Evolutionary conservation across 2,113 vertebrate species (phyloP), one percentile per base, ranked within the genome.

Genomic region (Lampris incognitus): DNA sequence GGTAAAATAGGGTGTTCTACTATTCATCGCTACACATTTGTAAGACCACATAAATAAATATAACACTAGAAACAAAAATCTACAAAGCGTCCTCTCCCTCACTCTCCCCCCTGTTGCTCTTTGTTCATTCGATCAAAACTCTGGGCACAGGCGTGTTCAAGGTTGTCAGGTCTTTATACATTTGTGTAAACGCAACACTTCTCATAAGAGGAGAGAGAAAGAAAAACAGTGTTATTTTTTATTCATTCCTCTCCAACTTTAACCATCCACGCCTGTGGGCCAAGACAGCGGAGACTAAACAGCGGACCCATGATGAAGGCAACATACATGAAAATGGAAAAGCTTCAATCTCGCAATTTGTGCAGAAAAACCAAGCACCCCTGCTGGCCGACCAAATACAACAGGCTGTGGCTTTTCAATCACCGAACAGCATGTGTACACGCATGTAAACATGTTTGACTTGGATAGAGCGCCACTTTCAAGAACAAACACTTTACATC

Each of bases 201-300:
- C 60, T 48, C 50, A 51, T 57, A 69, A 79, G 64, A 81, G 70
- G 52, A 37, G 61, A 60, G 67, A 64, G 83, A 64, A 44, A 4
- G 76, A 1, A 81, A 90, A 89, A 87, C 78, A 74, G 76, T 72
- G 86, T 84, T 81, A 46, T 85, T 76, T 69, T 83, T 76, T 54
- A 66, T 75, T 76, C 80, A 81, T 81, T 78, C 69, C 11, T 80
- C 78, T 71, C 57, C 63, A 82, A 69, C 10, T 57, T 61, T 69
- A 72, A 85, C 70, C 41, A 4, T 55, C 49, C 52, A 56, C 78
- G 59, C 54, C 63, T 76, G 56, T 62, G 5, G 49, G 36, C 54
- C 65, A 66, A 62, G 48, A 65, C 76, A 70, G 48, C 40, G 63
- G 49, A 73, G 59, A 8, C 46, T 51, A 41, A 69, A 83, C 40